phyloP scores from a whole-genome alignment of 2,888 invertebrate genomes.

The Tetheella fluctuosa region DNA sequence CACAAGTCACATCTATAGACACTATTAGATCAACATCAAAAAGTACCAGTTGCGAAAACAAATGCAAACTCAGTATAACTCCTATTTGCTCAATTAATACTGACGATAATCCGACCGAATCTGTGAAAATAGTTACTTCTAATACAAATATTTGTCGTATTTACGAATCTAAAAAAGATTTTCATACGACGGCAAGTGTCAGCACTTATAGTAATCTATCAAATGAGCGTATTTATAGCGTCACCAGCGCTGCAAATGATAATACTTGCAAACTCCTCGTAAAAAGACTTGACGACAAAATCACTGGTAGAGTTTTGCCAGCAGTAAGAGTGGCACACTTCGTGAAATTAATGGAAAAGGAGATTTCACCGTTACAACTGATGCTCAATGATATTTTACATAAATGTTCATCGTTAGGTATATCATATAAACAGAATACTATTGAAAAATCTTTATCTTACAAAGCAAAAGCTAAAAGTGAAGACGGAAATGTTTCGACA shows the following conservation, averaged over 20 bases:
- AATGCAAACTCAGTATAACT: constrained; percentile 47
- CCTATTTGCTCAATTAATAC: constrained; percentile 59
- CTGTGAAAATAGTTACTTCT: constrained; percentile 11
- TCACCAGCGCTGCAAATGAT: not conserved
- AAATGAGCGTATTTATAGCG: not conserved
- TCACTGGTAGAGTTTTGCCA: constrained; percentile 42
- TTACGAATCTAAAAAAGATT: not conserved
- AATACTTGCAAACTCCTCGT: not conserved
- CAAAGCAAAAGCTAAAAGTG: constrained; percentile 21
- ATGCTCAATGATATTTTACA: constrained; percentile 59
- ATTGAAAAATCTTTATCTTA: constrained; percentile 16
- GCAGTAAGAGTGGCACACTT: constrained; percentile 58
- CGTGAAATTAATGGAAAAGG: constrained; percentile 58
- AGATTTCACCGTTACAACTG: constrained; percentile 64
- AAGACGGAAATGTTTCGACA: constrained; percentile 20
- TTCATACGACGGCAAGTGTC: not conserved
- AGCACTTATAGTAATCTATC: not conserved
- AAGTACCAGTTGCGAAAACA: constrained; percentile 24
- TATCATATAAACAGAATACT: constrained; percentile 31
- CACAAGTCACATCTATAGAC: constrained; percentile 10
- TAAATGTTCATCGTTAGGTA: constrained; percentile 58
- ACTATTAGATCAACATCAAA: constrained; percentile 10
- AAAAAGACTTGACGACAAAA: constrained; percentile 14
- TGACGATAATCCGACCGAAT: constrained; percentile 28
- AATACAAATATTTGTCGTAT: constrained; percentile 7